These are phyloP conservation scores for Geothlypis trichas DNA, from an alignment of 2,113 vertebrate species.

Conservation along the genomic window DNA sequence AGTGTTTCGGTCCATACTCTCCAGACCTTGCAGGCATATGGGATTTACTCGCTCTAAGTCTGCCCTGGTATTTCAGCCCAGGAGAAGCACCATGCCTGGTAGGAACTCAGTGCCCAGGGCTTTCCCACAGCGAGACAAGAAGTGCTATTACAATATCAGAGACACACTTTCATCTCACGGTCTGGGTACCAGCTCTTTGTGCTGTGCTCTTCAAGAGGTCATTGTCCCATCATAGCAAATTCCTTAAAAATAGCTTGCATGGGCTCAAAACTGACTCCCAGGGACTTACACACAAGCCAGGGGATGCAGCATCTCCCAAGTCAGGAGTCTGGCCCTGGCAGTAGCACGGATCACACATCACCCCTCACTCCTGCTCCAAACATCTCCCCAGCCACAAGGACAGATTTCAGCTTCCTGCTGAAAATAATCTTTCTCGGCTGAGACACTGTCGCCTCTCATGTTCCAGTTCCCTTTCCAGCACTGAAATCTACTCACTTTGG, in stretches of 20 bases:
- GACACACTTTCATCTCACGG: not conserved
- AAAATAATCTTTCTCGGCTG: not conserved
- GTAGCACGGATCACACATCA: not conserved
- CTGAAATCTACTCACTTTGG: conserved; percentile 1
- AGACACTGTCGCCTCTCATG: not conserved
- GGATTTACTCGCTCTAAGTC: not conserved
- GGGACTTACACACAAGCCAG: not conserved
- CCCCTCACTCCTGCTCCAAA: not conserved
- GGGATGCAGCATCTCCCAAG: not conserved
- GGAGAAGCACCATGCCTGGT: not conserved
- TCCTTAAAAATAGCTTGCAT: not conserved
- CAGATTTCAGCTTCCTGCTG: not conserved
- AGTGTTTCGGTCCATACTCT: not conserved
- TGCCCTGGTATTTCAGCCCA: not conserved
- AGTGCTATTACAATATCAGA: conserved; percentile 43
- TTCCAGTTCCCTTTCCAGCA: conserved; percentile 13
- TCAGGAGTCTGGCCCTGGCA: not conserved
- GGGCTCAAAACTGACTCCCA: not conserved
- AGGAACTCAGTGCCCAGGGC: not conserved
- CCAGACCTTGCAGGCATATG: not conserved
- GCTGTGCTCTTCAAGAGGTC: conserved; percentile 21
- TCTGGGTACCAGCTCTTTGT: not conserved
- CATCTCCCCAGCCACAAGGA: not conserved
- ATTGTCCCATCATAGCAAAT: not conserved
- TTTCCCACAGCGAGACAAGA: conserved; percentile 4